Percentiles rank a stretch among this genome's conserved stretches.
phyloP scores from a whole-genome alignment of 2,113 vertebrate genomes.

The Daphoenositta chrysoptera region DNA sequence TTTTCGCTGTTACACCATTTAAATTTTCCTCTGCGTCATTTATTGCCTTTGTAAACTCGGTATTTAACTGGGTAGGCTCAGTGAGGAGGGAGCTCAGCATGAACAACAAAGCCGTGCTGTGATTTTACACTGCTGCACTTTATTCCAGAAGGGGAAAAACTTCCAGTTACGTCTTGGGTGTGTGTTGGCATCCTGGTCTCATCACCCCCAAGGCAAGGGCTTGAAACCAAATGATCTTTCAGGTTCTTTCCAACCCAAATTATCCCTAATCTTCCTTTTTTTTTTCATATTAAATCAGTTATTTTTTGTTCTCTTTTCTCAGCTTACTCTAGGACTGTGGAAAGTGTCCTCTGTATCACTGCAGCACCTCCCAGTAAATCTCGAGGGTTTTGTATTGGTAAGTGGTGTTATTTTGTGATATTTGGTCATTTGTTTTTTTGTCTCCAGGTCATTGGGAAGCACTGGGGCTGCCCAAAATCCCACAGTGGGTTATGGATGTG shows the following conservation, averaged over 20 bases:
- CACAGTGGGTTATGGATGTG: rapidly evolving
- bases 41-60: background rate
- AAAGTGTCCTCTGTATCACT: background rate
- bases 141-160: background rate
- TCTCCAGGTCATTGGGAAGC: background rate
- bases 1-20: background rate
- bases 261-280: background rate
- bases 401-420: background rate
- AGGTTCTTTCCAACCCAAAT: background rate
- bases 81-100: no score
- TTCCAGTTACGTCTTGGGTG: rapidly evolving
- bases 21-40: background rate
- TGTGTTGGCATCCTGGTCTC: background rate
- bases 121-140: background rate
- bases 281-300: rapidly evolving
- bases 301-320: background rate
- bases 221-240: background rate
- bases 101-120: background rate
- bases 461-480: background rate
- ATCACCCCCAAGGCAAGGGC: background rate
- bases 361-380: background rate
- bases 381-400: background rate
- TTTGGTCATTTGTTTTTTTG: background rate
- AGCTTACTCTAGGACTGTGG: background rate
- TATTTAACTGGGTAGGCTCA: no score